These are phyloP conservation scores for Poecilobothrus nobilitatus DNA, from an alignment of 2,888 invertebrate species.

Conservation along the genomic window DNA sequence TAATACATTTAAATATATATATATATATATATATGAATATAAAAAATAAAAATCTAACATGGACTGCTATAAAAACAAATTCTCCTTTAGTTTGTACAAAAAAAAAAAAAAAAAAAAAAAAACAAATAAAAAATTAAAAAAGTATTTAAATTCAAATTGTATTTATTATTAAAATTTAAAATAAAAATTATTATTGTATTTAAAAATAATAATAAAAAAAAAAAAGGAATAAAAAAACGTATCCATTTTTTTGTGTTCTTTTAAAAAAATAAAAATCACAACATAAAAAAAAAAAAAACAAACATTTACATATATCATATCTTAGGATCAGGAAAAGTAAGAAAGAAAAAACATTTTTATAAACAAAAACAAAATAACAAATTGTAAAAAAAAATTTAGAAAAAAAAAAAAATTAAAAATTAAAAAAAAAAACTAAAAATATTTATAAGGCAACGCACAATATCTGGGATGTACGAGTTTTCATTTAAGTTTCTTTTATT, in stretches of 20 bases:
- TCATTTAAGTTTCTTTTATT: too few relatives aligned
- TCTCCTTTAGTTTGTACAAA: conserved; percentile 1
- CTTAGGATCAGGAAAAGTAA: conserved; percentile 11
- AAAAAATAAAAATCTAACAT: not conserved
- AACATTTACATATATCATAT: conserved; percentile 18
- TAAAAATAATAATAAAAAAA: not conserved
- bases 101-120: not conserved
- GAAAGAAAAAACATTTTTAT: not conserved
- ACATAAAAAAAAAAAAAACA: conserved; percentile 7
- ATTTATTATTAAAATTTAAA: not conserved
- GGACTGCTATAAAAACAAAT: not conserved
- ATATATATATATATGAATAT: not conserved
- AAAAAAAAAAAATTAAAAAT: not conserved
- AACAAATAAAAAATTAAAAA: not conserved
- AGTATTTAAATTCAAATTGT: not conserved
- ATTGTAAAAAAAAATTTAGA: not conserved
- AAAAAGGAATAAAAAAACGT: not conserved
- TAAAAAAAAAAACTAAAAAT: not conserved
- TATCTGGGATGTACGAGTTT: not conserved
- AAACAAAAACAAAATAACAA: not conserved
- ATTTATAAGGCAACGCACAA: conserved; percentile 4
- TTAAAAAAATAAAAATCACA: not conserved
- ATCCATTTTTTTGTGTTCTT: conserved; percentile 4
- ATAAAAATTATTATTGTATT: not conserved
- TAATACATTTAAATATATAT: not conserved